Evolutionary conservation across 2,113 vertebrate genomes (phyloP).

Genomic region (Hipposideros armiger): DNA sequence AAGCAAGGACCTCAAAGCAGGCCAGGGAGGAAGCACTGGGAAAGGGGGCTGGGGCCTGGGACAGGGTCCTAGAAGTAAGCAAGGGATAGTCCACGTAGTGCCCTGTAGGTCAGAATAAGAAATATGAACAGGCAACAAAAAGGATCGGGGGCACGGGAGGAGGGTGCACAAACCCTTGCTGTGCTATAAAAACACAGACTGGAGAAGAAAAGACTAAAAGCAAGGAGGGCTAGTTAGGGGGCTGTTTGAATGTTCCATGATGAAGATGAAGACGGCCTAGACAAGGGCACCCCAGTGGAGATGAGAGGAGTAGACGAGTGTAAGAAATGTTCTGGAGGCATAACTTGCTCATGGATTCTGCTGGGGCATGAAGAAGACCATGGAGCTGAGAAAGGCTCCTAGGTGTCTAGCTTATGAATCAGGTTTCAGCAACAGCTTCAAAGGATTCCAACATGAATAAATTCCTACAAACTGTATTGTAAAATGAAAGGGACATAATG

Average conservation of each 20-base stretch:
- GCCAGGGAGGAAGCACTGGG: background rate
- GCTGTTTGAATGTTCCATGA: background rate
- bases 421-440: background rate
- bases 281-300: background rate
- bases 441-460: background rate
- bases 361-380: background rate
- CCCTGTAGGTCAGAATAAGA: background rate
- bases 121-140: background rate
- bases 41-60: too few species aligned
- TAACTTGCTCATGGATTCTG: background rate
- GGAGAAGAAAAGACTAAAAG: background rate
- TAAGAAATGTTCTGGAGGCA: background rate
- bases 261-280: background rate
- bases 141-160: background rate
- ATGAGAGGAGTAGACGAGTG: background rate
- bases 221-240: background rate
- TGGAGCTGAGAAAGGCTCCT: background rate
- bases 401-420: background rate
- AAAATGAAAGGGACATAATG: conserved; percentile 35
- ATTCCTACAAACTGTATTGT: background rate
- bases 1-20: background rate
- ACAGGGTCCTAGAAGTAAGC: background rate
- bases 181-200: background rate
- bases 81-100: background rate
- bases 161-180: background rate